Conservation (phyloP, 2,888 invertebrate genomes). For the Dicranocentrus wangi region DNA sequence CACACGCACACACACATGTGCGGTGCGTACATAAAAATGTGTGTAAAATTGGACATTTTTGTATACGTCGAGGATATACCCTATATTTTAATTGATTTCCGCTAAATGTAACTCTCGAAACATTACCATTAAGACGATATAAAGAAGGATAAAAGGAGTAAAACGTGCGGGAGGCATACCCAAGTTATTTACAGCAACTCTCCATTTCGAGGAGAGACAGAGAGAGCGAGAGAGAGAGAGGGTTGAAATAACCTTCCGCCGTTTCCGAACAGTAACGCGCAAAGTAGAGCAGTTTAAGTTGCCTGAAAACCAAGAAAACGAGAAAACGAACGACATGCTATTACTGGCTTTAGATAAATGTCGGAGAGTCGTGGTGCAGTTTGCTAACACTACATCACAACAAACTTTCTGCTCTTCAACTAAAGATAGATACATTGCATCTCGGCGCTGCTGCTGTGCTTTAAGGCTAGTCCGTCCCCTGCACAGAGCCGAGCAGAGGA, state of each 20-base stretch:
- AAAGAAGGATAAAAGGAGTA: slow-evolving; percentile 37
- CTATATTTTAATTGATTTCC: slow-evolving; percentile 67
- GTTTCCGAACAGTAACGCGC: no score
- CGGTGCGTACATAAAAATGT: no score
- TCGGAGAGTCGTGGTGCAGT: slow-evolving; percentile 52
- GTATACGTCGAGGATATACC: background rate
- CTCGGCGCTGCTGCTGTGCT: no score
- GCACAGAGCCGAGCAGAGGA: background rate
- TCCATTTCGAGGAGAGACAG: slow-evolving; percentile 23
- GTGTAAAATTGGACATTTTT: no score
- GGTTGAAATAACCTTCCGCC: no score
- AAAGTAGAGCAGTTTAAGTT: no score
- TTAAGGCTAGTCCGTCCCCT: background rate
- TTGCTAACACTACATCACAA: slow-evolving; percentile 44
- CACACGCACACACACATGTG: no score
- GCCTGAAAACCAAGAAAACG: background rate
- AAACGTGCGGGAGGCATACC: slow-evolving; percentile 7
- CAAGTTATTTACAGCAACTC: no score
- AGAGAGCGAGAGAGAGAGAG: background rate
- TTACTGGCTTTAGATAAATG: slow-evolving; percentile 55
- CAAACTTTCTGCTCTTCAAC: slow-evolving; percentile 23
- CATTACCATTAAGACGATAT: slow-evolving; percentile 42
- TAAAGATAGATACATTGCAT: slow-evolving; percentile 1
- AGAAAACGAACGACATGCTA: slow-evolving; percentile 46
- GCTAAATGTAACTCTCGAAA: slow-evolving; percentile 58